A percentile compares a stretch with the other conserved stretches of the same genome.
phyloP scores from a whole-genome alignment of 2,113 vertebrate species.

The Pseudorhombus dupliciocellatus region DNA sequence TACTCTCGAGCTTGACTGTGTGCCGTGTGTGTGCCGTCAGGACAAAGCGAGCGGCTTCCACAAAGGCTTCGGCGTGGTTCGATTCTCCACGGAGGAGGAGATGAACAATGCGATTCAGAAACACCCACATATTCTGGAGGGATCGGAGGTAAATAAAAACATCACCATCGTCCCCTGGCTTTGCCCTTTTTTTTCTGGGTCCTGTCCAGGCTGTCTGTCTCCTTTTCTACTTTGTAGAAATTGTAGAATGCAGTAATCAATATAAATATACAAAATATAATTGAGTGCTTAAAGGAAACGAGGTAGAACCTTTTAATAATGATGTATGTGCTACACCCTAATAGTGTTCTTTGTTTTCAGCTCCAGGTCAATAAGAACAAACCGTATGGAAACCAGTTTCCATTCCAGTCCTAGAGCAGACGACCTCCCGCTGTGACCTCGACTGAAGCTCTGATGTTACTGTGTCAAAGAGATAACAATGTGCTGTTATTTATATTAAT shows the following conservation, averaged over 20 bases:
- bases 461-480: neutral
- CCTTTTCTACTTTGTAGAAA: neutral
- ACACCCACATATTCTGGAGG: conserved; percentile 88
- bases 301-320: neutral
- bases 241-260: neutral
- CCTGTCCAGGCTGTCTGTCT: neutral
- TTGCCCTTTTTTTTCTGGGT: neutral
- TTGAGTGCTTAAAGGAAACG: neutral
- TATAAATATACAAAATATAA: neutral
- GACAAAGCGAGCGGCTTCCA: conserved; percentile 92
- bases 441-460: conserved; percentile 26
- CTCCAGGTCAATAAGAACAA: conserved; percentile 80
- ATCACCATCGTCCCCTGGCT: too few species aligned
- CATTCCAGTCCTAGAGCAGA: too few species aligned
- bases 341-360: conserved; percentile 57
- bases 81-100: conserved; percentile 81
- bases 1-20: neutral
- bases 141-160: conserved; percentile 79
- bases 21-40: conserved; percentile 70
- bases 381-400: too few species aligned
- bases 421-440: conserved; percentile 20
- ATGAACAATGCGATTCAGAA: conserved; percentile 86
- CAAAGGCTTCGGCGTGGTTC: conserved; percentile 86
- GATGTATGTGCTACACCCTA: neutral
- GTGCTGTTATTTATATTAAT: neutral